phyloP scores from a whole-genome alignment of 2,797 vertebrate species.

The Menidia menidia region DNA sequence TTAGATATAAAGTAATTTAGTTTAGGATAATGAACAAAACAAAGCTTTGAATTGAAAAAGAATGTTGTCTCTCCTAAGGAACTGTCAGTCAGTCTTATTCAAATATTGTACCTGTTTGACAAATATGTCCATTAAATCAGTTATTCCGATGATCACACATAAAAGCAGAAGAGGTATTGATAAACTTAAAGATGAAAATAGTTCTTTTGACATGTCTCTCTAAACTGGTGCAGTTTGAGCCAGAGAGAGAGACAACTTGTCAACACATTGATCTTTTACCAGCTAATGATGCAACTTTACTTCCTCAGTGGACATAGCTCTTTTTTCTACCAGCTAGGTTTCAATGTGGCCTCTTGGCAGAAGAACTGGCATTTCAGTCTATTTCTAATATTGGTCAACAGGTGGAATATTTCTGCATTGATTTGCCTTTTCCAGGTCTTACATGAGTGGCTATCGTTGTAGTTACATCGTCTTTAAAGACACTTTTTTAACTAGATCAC shows the following conservation, averaged over 20 bases:
- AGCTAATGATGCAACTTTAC: slow-evolving; percentile 9
- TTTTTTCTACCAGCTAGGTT: neutral
- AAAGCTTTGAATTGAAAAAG: slow-evolving; percentile 29
- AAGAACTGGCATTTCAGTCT: neutral
- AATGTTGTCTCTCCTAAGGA: slow-evolving; percentile 27
- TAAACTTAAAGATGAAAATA: neutral
- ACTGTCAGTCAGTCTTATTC: slow-evolving; percentile 29
- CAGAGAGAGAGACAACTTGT: neutral
- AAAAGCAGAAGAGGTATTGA: slow-evolving; percentile 13
- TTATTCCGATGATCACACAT: slow-evolving; percentile 13
- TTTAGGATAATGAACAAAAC: slow-evolving; percentile 32
- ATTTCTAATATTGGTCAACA: neutral
- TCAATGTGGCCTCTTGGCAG: neutral
- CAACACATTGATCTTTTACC: slow-evolving; percentile 5
- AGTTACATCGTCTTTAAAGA: slow-evolving; percentile 2
- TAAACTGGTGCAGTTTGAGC: neutral
- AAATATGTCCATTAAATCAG: slow-evolving; percentile 28
- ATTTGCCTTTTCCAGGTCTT: slow-evolving; percentile 6
- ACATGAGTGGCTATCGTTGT: slow-evolving; percentile 2
- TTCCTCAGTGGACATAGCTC: slow-evolving; percentile 7
- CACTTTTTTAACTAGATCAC: too few species aligned
- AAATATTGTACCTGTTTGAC: slow-evolving; percentile 33
- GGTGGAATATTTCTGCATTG: slow-evolving; percentile 2
- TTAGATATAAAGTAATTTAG: slow-evolving; percentile 31
- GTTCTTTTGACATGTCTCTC: neutral